phyloP scores from a whole-genome alignment of 2,888 invertebrate species.

The Acanthosepion pharaonis region DNA sequence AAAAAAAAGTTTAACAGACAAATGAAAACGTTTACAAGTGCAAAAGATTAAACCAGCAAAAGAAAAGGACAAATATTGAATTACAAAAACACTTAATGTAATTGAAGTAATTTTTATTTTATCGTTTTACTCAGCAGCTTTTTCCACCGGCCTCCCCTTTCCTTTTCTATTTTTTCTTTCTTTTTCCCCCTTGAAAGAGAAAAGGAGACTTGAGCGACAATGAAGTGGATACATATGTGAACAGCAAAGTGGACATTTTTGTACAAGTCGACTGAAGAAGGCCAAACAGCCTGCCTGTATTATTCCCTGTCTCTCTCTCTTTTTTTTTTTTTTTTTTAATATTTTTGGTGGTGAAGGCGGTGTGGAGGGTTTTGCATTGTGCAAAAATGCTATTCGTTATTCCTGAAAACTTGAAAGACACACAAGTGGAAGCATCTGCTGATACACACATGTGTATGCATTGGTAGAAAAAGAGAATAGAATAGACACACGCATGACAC shows the following conservation, averaged over 20 bases:
- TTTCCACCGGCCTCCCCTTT: not conserved
- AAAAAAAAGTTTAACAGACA: not conserved
- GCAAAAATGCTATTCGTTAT: no score
- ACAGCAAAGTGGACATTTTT: not conserved
- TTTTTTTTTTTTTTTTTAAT: no score
- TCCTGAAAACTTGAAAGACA: no score
- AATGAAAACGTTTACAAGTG: slow-evolving; percentile 21
- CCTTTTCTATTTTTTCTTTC: no score
- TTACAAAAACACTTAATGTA: not conserved
- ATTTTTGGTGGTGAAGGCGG: no score
- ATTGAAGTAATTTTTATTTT: slow-evolving; percentile 33
- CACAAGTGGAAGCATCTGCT: no score
- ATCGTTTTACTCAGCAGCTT: not conserved
- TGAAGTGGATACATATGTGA: not conserved
- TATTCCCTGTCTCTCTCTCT: no score
- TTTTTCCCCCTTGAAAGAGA: no score
- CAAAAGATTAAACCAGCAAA: not conserved
- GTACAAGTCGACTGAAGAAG: not conserved
- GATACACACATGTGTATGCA: not conserved
- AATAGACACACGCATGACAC: no score
- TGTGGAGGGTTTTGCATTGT: no score
- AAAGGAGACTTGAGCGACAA: not conserved
- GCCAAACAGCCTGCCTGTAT: no score
- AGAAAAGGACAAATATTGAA: not conserved
- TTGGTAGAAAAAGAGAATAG: not conserved